phyloP scores from a whole-genome alignment of 2,888 invertebrate species.

The Agrochola macilenta region DNA sequence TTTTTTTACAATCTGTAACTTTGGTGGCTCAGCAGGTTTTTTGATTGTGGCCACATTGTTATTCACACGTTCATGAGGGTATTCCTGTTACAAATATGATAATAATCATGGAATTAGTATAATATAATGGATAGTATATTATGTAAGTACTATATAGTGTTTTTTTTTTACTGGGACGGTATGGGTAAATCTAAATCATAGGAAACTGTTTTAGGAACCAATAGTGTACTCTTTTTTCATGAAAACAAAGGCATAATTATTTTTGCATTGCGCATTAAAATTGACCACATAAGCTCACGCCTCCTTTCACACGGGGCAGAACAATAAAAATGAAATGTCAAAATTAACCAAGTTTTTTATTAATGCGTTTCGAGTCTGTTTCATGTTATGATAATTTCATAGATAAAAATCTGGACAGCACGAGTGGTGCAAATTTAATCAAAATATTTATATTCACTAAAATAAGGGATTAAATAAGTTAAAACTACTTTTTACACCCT shows the following conservation, averaged over 20 bases:
- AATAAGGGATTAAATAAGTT: no score
- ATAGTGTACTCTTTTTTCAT: background rate
- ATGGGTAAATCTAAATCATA: background rate
- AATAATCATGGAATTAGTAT: background rate
- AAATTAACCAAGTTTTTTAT: no score
- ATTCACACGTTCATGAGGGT: background rate
- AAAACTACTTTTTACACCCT: no score
- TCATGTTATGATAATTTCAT: no score
- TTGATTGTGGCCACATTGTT: background rate
- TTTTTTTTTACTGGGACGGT: background rate
- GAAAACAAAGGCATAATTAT: background rate
- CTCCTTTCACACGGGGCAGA: no score
- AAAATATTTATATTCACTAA: no score
- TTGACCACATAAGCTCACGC: no score
- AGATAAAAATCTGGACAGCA: no score
- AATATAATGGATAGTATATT: background rate
- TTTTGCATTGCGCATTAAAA: no score
- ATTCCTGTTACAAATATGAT: background rate
- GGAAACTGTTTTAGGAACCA: background rate
- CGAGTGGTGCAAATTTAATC: no score
- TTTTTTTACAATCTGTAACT: background rate
- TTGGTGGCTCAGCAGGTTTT: slow-evolving; percentile 8
- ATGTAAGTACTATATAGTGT: background rate
- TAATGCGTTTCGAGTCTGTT: no score
- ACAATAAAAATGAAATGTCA: no score